Percentiles rank a stretch among this genome's conserved stretches.
Conservation (phyloP, 2,888 invertebrate genomes). For the Pyrochroa serraticornis region DNA sequence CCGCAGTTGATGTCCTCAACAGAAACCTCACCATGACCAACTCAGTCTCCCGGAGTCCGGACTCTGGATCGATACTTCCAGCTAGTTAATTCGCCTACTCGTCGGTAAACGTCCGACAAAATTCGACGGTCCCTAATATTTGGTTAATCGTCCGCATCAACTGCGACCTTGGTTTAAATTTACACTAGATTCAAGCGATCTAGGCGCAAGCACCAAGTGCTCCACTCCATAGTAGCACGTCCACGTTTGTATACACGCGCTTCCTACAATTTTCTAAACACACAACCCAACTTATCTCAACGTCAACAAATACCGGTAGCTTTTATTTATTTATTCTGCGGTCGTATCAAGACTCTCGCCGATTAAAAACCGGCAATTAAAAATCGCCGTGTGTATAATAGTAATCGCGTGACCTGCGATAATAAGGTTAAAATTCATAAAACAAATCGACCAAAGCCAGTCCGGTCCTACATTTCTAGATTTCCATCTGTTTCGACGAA, state of each 20-base stretch:
- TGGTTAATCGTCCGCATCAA: slow-evolving; percentile 28
- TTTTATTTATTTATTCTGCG: slow-evolving; percentile 18
- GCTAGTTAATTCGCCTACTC: slow-evolving; percentile 9
- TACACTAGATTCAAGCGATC: slow-evolving; percentile 30
- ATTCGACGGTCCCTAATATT: slow-evolving; percentile 21
- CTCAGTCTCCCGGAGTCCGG: too few relatives aligned
- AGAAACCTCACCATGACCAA: too few relatives aligned
- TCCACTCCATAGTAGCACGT: slow-evolving; percentile 20
- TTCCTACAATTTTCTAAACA: slow-evolving; percentile 16
- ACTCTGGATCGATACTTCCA: slow-evolving; percentile 12
- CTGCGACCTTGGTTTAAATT: slow-evolving; percentile 31
- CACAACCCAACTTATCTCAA: slow-evolving; percentile 10
- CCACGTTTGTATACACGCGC: background rate
- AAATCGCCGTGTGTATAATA: slow-evolving; percentile 27
- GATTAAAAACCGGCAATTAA: slow-evolving; percentile 24
- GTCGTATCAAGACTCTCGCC: slow-evolving; percentile 14
- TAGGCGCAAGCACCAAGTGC: slow-evolving; percentile 23
- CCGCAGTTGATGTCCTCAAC: too few relatives aligned
- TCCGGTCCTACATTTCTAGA: slow-evolving; percentile 22
- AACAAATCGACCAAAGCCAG: slow-evolving; percentile 30
- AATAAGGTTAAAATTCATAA: slow-evolving; percentile 30
- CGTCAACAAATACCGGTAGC: slow-evolving; percentile 28
- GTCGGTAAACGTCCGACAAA: slow-evolving; percentile 9
- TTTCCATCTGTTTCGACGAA: slow-evolving; percentile 7
- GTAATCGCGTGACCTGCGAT: slow-evolving; percentile 30